Base-by-base conservation (phyloP, 1,140 invertebrate species). In the Drosophila nebulosa region DNA sequence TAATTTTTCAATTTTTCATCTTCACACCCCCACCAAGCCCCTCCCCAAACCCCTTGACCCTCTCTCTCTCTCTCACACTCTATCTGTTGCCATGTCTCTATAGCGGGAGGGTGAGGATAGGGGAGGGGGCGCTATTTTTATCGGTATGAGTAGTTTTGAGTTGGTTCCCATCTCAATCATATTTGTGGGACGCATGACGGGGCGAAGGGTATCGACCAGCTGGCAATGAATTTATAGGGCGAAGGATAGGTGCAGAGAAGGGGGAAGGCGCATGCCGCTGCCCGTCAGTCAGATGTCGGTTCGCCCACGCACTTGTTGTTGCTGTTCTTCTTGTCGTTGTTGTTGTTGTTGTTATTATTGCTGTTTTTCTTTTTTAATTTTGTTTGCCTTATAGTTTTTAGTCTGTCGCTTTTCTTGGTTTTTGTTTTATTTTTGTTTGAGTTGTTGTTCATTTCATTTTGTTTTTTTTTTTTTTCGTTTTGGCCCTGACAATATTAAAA, bases 401-500 rank as follows among this genome's bases (percentile, higher is more conserved):
- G n/a, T 46, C 14, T 21, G 7, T 21, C 18, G 16, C 16, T 46
- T 46, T 46, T 66, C 68, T 64, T n/a, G n/a, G n/a, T n/a, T 71
- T 66, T 85, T 53, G 56, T 73, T 73, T 72, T 72, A 46, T 36
- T 67, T 65, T 60, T 71, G 36, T 72, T 60, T 67, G 74, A 74
- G 70, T 74, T 74, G 30, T 70, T n/a, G n/a, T n/a, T n/a, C n/a
- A n/a, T n/a, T n/a, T 74, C 39, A 16, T 46, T 46, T 46, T n/a
- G 39, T 76, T 76, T 30, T 76, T 76, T n/a, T n/a, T n/a, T n/a
- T n/a, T n/a, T n/a, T n/a, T n/a, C n/a, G n/a, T n/a, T n/a, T 78
- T 86, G 83, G 64, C 83, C 81, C 75, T 86, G 81, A 88, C 83
- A 86, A 86, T 85, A 81, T 86, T 86, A 88, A 86, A 86, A 88